Conservation (phyloP, 2,888 invertebrate species). For the Cosmopolites sordidus region DNA sequence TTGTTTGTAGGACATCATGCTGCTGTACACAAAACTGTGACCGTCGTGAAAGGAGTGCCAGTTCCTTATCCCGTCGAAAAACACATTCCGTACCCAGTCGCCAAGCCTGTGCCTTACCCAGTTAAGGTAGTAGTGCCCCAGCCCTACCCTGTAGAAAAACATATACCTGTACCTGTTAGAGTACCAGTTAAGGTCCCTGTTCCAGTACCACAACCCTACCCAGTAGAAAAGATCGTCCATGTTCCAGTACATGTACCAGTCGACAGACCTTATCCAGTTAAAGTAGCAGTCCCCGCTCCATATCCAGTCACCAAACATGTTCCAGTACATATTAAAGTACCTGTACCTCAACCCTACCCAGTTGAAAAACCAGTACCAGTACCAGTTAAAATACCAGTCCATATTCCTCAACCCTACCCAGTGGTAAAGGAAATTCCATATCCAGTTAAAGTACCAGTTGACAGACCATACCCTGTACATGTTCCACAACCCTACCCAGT, state of each 20-base stretch:
- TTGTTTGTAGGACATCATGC: conserved; percentile 43
- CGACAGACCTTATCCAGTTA: conserved; percentile 74
- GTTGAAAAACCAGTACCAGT: conserved; percentile 71
- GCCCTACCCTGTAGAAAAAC: conserved; percentile 70
- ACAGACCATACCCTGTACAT: conserved; percentile 66
- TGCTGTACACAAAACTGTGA: conserved; percentile 62
- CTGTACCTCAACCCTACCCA: conserved; percentile 72
- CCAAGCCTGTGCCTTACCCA: conserved; percentile 61
- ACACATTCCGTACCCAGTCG: conserved; percentile 62
- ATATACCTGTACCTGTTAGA: conserved; percentile 66
- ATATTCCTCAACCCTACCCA: conserved; percentile 72
- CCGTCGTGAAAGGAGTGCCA: conserved; percentile 62
- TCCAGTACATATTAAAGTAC: conserved; percentile 71
- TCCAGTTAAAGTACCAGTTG: conserved; percentile 67
- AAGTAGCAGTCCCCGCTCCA: conserved; percentile 73
- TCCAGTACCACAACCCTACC: conserved; percentile 71
- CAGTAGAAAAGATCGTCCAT: conserved; percentile 73
- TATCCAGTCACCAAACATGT: conserved; percentile 76
- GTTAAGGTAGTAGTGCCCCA: conserved; percentile 60
- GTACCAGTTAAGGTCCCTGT: conserved; percentile 77
- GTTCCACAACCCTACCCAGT: conserved; percentile 65
- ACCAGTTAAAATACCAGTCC: conserved; percentile 71
- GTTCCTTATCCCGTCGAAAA: conserved; percentile 62
- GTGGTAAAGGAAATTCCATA: conserved; percentile 64
- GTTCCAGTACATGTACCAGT: conserved; percentile 66